Evolutionary conservation across 2,113 vertebrate species (phyloP).

Genomic region (Antennarius striatus): DNA sequence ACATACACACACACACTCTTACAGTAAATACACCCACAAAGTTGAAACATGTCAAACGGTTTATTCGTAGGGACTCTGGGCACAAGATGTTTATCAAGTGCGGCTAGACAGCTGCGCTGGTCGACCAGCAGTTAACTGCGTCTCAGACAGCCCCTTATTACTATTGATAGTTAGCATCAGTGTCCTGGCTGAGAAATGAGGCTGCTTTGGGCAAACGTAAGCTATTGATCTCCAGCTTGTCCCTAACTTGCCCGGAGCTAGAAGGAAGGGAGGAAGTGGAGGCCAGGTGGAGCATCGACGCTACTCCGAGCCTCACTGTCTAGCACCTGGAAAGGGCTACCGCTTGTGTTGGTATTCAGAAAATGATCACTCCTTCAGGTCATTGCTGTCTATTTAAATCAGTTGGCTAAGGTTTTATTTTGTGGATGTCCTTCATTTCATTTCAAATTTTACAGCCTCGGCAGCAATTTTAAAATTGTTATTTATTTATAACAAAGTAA

Average conservation of each 20-base stretch:
- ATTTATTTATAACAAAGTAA: no score
- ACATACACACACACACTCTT: conserved; percentile 48
- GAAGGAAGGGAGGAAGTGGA: conserved; percentile 51
- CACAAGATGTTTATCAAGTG: conserved; percentile 84
- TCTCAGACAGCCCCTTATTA: conserved; percentile 83
- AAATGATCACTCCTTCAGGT: conserved; percentile 4
- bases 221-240: conserved; percentile 84
- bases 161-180: conserved; percentile 86
- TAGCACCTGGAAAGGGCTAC: conserved; percentile 49
- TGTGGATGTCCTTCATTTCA: neutral
- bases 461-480: neutral
- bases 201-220: conserved; percentile 78
- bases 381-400: conserved; percentile 6
- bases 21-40: conserved; percentile 76
- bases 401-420: neutral
- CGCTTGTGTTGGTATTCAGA: conserved; percentile 25
- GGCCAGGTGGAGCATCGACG: conserved; percentile 35
- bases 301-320: conserved; percentile 46
- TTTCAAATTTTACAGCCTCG: neutral
- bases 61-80: conserved; percentile 78
- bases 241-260: conserved; percentile 69
- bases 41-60: conserved; percentile 80
- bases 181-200: conserved; percentile 86
- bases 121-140: conserved; percentile 78
- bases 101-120: conserved; percentile 77